Evolutionary conservation across 2,797 vertebrate genomes (phyloP), one percentile per base, ranked within the genome.

Genomic region (Coendou prehensilis): DNA sequence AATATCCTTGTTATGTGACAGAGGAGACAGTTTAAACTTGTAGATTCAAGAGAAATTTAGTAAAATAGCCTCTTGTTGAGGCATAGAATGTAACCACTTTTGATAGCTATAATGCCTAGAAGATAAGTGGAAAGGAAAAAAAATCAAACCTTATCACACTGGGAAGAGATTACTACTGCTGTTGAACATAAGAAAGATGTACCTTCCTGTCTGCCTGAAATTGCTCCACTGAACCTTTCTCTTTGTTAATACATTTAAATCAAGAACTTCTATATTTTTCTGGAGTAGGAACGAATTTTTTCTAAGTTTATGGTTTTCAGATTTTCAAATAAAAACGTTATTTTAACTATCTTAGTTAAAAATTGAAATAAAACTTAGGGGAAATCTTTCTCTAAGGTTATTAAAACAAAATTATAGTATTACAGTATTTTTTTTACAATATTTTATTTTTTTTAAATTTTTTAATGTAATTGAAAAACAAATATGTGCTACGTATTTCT

Each of bases 271-370:
- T 52, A 26, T 80, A 23, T 85, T 90, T 93, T 94, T 81, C 52
- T 67, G 13, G 20, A 85, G 10, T 79, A 20, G 9, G 64, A 80
- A 95, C 61, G 83, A 45, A 50, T 76, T 52, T 79, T 91, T 79
- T 59, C 45, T 86, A 76, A 33, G 26, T 50, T 67, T 78, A 94
- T 87, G 33, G 87, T 94, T 87, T 37, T 93, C 63, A 84, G n/a
- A 7, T 22, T 93, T 95, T 95, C 37, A 86, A 76, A 64, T 80
- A 88, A 71, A 92, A 95, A 80, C n/a, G n/a, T 63, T 88, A 75
- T 28, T 75, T 75, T 75, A 76, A 50, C 13, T 78, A 52, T 75
- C 10, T 91, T n/a, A 76, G 33, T 81, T 89, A 67, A 69, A 94
- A 88, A 47, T 84, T 75, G 63, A 87, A 87, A 63, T 59, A 22